Evolutionary conservation across 2,888 invertebrate species (phyloP).

Genomic region (Trissoscelio sp.): DNA sequence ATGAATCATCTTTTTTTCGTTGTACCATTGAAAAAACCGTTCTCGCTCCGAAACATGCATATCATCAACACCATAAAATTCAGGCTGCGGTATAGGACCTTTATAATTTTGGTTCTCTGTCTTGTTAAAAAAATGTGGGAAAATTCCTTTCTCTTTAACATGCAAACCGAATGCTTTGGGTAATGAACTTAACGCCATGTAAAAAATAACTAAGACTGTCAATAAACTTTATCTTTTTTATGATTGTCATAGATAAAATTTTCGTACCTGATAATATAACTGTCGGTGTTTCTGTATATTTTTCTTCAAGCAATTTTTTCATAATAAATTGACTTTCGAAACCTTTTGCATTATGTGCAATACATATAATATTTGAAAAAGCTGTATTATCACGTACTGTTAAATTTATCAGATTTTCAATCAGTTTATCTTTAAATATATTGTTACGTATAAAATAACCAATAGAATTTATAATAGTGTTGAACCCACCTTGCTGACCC

Average conservation of each 20-base stretch:
- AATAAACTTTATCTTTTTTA: constrained; percentile 64
- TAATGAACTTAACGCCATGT: constrained; percentile 71
- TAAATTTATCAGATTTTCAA: background rate
- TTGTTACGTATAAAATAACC: too few relatives aligned
- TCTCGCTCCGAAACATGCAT: constrained; percentile 57
- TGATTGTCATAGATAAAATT: constrained; percentile 58
- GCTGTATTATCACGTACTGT: constrained; percentile 2
- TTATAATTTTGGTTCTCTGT: constrained; percentile 64
- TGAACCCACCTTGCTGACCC: too few relatives aligned
- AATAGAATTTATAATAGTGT: too few relatives aligned
- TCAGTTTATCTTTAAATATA: constrained; percentile 3
- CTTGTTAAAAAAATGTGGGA: constrained; percentile 71
- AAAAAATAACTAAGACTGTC: constrained; percentile 68
- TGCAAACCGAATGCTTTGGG: constrained; percentile 74
- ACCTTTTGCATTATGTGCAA: constrained; percentile 39
- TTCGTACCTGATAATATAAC: constrained; percentile 70
- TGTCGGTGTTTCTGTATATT: constrained; percentile 30
- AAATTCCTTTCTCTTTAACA: constrained; percentile 67
- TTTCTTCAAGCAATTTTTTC: constrained; percentile 1
- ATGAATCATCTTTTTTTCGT: background rate
- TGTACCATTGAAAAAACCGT: constrained; percentile 57
- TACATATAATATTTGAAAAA: constrained; percentile 45
- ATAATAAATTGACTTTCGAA: constrained; percentile 15
- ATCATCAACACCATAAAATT: constrained; percentile 12
- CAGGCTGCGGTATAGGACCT: constrained; percentile 44